A percentile compares a stretch with the other conserved stretches of the same genome.
Evolutionary conservation across 53 echinoderm and acorn worm species (phyloP).

Genomic region (Patiria pectinifera): DNA sequence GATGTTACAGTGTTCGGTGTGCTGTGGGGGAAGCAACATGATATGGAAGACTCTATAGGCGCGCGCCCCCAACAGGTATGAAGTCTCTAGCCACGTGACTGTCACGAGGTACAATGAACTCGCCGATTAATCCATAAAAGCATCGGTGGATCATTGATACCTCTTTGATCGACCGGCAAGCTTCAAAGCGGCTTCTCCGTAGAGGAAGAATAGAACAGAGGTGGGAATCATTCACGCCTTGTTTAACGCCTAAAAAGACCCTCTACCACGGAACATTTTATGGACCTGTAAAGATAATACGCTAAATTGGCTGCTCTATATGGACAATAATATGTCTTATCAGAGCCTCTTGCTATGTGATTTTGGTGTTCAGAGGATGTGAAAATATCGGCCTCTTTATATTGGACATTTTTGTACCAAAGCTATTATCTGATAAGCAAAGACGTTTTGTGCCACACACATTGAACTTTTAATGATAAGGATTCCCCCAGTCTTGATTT

Average conservation of each 20-base stretch:
- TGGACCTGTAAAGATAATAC: neutral
- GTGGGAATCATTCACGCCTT: neutral
- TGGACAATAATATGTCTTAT: too few relatives aligned
- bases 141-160: neutral
- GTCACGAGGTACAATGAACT: neutral
- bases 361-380: too few relatives aligned
- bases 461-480: too few relatives aligned
- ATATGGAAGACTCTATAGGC: too few relatives aligned
- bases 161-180: neutral
- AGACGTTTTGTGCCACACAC: too few relatives aligned
- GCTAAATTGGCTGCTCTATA: neutral
- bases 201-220: neutral
- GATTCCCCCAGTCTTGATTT: neutral
- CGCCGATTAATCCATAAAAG: neutral
- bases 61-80: too few relatives aligned
- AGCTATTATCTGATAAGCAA: too few relatives aligned
- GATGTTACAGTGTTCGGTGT: neutral
- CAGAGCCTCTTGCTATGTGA: too few relatives aligned
- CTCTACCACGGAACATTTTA: neutral
- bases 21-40: too few relatives aligned
- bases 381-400: too few relatives aligned
- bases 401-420: too few relatives aligned
- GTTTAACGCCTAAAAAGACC: neutral
- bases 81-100: neutral
- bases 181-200: neutral